These are phyloP conservation scores for Nasonia vitripennis DNA, from an alignment of 1,140 invertebrate species.

Conservation along the genomic window DNA sequence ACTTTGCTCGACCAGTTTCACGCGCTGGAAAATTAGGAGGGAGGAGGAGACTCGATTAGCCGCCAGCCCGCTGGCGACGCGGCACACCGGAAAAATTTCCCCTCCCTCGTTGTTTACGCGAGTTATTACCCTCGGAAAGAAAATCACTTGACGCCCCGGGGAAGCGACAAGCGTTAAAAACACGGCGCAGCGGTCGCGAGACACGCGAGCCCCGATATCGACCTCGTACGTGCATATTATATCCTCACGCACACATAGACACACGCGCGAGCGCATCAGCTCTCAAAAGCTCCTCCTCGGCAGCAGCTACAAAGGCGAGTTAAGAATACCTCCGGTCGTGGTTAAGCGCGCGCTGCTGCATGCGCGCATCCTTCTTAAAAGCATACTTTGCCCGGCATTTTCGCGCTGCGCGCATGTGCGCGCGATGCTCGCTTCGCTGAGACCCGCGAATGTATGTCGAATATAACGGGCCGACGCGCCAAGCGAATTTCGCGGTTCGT, in stretches of 20 bases:
- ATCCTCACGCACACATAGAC: too few relatives aligned
- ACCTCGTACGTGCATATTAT: neutral
- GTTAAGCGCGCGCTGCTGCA: constrained; percentile 27
- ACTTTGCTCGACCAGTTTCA: constrained; percentile 21
- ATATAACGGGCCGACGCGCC: neutral
- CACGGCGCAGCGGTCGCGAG: neutral
- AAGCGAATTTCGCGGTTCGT: constrained; percentile 43
- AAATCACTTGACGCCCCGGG: neutral
- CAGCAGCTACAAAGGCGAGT: constrained; percentile 63
- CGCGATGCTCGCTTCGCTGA: neutral
- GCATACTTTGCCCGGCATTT: constrained; percentile 21
- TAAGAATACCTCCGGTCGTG: constrained; percentile 63
- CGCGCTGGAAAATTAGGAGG: constrained; percentile 31
- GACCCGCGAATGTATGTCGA: neutral
- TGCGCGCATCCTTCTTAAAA: constrained; percentile 63
- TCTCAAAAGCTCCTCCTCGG: constrained; percentile 7
- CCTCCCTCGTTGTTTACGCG: neutral
- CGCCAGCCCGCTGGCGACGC: too few relatives aligned
- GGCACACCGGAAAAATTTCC: too few relatives aligned
- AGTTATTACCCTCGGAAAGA: neutral
- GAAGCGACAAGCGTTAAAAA: neutral
- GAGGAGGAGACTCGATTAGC: neutral
- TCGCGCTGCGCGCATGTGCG: neutral
- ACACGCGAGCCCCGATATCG: neutral
- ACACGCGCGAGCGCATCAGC: neutral